A percentile compares a stretch with the other conserved stretches of the same genome.
These are phyloP conservation scores for Melanogrammus aeglefinus DNA, from an alignment of 2,797 vertebrate species.

Conservation along the genomic window DNA sequence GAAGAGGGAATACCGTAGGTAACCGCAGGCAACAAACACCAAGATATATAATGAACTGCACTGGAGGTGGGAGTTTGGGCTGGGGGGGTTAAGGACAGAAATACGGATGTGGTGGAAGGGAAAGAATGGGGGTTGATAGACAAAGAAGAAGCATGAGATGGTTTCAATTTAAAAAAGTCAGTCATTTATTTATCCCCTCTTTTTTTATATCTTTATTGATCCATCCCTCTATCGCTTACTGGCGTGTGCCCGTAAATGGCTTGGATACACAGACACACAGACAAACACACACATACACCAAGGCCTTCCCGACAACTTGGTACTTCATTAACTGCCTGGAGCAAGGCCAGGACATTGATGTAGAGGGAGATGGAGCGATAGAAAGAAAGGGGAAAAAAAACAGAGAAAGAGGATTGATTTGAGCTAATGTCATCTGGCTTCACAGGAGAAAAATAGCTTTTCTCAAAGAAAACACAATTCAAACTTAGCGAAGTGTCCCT, in stretches of 20 bases:
- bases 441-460: conserved; percentile 11
- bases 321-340: conserved; percentile 63
- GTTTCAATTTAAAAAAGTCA: neutral
- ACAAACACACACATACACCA: neutral
- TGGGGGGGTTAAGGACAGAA: neutral
- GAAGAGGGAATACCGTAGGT: conserved; percentile 55
- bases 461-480: conserved; percentile 33
- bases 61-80: conserved; percentile 10
- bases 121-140: neutral
- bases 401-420: conserved; percentile 33
- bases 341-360: conserved; percentile 50
- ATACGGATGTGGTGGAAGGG: neutral
- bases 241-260: conserved; percentile 11
- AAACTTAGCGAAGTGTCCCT: neutral
- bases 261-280: neutral
- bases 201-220: conserved; percentile 16
- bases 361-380: conserved; percentile 3
- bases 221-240: conserved; percentile 36
- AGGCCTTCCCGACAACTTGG: conserved; percentile 52
- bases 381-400: conserved; percentile 8
- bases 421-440: conserved; percentile 48
- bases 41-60: neutral
- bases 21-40: conserved; percentile 34
- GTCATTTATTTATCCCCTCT: neutral
- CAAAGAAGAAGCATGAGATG: neutral